These are phyloP conservation scores for Lasioglossum leucozonium DNA, from an alignment of 2,888 invertebrate genomes.

Conservation along the genomic window DNA sequence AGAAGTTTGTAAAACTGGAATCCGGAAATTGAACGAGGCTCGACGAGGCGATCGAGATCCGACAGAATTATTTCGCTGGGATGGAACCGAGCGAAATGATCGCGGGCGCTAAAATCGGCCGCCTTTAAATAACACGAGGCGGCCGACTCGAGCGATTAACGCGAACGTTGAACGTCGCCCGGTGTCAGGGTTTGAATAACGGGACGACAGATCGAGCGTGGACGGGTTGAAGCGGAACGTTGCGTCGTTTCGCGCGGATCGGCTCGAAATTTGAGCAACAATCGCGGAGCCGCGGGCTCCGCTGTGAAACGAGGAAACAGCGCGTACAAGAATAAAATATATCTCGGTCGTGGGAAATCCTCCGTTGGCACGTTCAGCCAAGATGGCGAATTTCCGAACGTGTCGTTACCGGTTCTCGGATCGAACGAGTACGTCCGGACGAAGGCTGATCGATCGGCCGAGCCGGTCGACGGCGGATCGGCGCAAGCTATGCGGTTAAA, in stretches of 20 bases:
- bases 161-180: neutral
- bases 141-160: neutral
- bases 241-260: conserved; percentile 4
- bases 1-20: neutral
- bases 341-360: conserved; percentile 29
- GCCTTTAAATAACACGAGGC: neutral
- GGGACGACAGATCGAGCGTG: neutral
- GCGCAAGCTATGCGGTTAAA: conserved; percentile 53
- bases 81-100: neutral
- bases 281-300: conserved; percentile 41
- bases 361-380: conserved; percentile 13
- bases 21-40: neutral
- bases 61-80: neutral
- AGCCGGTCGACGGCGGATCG: conserved; percentile 31
- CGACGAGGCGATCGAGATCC: too few relatives aligned
- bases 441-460: conserved; percentile 21
- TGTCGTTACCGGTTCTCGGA: too few relatives aligned
- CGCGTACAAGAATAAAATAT: conserved; percentile 49
- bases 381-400: neutral
- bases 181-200: neutral
- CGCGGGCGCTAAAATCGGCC: neutral
- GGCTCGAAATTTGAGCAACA: conserved; percentile 52
- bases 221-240: neutral
- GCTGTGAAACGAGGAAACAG: conserved; percentile 40
- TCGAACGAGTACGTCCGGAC: too few relatives aligned